phyloP scores from a whole-genome alignment of 2,888 invertebrate species.

The Orchestes rusci region DNA sequence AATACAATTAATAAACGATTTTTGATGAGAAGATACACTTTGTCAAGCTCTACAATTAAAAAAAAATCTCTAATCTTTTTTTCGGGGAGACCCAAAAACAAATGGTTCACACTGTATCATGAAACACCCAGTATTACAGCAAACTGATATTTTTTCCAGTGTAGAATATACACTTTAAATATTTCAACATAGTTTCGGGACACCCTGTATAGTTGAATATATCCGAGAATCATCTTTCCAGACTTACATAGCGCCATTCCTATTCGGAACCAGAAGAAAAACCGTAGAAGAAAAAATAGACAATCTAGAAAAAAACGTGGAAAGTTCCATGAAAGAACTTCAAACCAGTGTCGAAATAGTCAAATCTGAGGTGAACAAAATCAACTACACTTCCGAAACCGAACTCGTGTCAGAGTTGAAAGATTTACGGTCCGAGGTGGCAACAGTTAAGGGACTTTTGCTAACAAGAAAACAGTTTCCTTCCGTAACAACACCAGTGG shows the following conservation, averaged over 20 bases:
- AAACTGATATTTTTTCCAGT: too few relatives aligned
- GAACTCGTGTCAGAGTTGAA: conserved; percentile 56
- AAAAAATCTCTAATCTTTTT: too few relatives aligned
- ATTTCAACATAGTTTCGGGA: too few relatives aligned
- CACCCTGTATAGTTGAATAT: too few relatives aligned
- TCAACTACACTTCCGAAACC: conserved; percentile 42
- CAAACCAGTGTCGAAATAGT: conserved; percentile 59
- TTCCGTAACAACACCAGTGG: conserved; percentile 53
- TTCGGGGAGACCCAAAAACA: too few relatives aligned
- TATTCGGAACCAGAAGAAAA: conserved; percentile 63
- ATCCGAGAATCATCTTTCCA: too few relatives aligned
- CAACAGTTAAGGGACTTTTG: conserved; percentile 65
- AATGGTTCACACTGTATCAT: too few relatives aligned
- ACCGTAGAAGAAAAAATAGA: conserved; percentile 59
- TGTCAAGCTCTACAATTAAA: too few relatives aligned
- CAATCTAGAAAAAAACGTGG: conserved; percentile 61
- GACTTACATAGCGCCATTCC: conserved; percentile 57
- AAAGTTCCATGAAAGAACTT: conserved; percentile 51
- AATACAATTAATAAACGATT: too few relatives aligned
- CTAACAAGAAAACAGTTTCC: conserved; percentile 77
- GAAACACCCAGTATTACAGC: too few relatives aligned
- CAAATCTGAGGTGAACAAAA: conserved; percentile 56
- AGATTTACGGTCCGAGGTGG: conserved; percentile 60
- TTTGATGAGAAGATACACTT: too few relatives aligned
- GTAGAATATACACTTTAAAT: too few relatives aligned